These are phyloP conservation scores for Tenthredo notha DNA, from an alignment of 2,888 invertebrate species.

Conservation along the genomic window DNA sequence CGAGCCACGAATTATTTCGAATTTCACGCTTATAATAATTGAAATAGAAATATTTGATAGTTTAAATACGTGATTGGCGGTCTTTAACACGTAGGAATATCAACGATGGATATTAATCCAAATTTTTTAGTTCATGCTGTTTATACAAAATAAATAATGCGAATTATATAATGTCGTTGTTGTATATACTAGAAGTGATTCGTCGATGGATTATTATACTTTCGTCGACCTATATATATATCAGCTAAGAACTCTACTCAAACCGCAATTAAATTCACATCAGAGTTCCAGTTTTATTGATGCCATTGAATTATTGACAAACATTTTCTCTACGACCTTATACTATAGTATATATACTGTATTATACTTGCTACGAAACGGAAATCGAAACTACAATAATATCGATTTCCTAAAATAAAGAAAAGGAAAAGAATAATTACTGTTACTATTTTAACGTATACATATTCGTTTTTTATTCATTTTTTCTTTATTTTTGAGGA, in stretches of 20 bases:
- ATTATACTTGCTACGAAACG: neutral
- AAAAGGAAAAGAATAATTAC: too few species aligned
- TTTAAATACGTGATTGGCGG: neutral
- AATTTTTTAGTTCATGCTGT: neutral
- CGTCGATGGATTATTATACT: neutral
- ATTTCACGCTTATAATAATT: neutral
- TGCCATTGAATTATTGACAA: conserved; percentile 30
- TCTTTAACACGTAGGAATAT: neutral
- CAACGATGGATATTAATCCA: neutral
- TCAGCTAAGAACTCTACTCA: neutral
- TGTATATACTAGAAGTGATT: neutral
- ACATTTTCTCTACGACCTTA: neutral
- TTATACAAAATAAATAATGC: neutral
- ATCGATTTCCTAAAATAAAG: neutral
- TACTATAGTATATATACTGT: neutral
- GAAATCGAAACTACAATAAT: neutral
- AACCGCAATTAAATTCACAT: conserved; percentile 6
- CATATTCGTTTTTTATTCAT: too few species aligned
- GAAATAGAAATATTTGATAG: neutral
- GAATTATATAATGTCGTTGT: neutral
- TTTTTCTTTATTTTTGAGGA: neutral
- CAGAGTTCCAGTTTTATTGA: neutral
- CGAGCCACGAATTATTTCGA: neutral
- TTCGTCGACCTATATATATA: neutral
- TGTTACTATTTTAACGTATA: too few species aligned